A percentile compares a stretch with the other conserved stretches of the same genome.
Conservation (phyloP, 2,888 invertebrate species). For the Scrobipalpa costella region DNA sequence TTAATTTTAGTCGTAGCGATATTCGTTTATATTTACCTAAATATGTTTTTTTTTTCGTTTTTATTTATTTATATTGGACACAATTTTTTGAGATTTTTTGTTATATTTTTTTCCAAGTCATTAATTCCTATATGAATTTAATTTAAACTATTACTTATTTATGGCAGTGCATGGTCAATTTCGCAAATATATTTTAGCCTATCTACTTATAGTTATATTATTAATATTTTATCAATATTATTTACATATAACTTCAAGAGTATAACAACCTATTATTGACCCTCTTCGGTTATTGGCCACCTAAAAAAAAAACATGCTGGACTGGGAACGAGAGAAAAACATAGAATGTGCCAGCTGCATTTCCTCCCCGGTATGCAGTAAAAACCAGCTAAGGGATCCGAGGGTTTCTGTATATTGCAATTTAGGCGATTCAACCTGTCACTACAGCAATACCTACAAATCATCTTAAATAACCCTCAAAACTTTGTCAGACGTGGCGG, state of each 20-base stretch:
- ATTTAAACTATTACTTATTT: neutral
- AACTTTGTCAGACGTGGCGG: too few relatives aligned
- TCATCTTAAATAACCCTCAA: too few relatives aligned
- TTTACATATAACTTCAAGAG: neutral
- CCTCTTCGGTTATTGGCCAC: too few relatives aligned
- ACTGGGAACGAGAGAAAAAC: too few relatives aligned
- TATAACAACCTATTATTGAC: too few relatives aligned
- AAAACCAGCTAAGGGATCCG: too few relatives aligned
- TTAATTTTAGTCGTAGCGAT: neutral
- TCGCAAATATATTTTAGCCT: neutral
- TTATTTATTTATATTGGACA: neutral
- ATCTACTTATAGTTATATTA: neutral
- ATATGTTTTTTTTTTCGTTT: neutral
- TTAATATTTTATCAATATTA: neutral
- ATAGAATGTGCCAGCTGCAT: too few relatives aligned
- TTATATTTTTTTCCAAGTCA: neutral
- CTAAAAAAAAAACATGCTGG: too few relatives aligned
- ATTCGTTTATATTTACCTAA: neutral
- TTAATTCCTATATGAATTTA: neutral
- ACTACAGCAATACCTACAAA: too few relatives aligned
- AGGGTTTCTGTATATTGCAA: too few relatives aligned
- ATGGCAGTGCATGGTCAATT: constrained; percentile 5
- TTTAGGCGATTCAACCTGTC: too few relatives aligned
- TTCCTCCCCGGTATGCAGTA: too few relatives aligned
- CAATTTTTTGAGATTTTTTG: neutral